Base-by-base conservation (phyloP, 2,888 invertebrate genomes). In the Strigamia crassipes region DNA sequence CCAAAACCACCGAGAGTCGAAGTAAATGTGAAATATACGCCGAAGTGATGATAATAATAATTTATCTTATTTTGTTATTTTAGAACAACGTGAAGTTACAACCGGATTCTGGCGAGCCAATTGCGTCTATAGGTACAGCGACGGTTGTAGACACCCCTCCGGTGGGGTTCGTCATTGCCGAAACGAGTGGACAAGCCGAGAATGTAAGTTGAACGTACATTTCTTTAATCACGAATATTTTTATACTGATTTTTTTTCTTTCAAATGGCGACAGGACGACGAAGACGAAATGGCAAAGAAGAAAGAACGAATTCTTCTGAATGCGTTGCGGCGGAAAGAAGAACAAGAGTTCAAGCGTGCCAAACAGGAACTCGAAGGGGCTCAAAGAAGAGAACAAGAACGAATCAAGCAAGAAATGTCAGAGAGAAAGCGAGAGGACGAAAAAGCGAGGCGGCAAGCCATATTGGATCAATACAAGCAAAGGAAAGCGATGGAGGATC, bases 381-480 rank as follows among this genome's bases (percentile, higher is more conserved):
- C 94, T 81, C 92, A 93, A 81, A 90, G 94, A 83, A 90, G 92
- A 80, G 94, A 94, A 86, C 90, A 92, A 79, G 94, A 95, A 85
- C 90, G 92, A 83, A 91, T 86, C 93, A 96, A 87, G 91, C 93
- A 87, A 91, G 94, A 89, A 89, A 91, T 86, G 85, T 87, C 86
- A 90, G 94, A 87, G 92, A 93, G 88, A 84, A 91, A 89, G 88
- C 91, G 89, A 88, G 93, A 94, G 86, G 96, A 97, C 86, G 97
- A 97, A 88, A 93, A 93, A 86, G 91, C 93, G n/a, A 90, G 96
- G 83, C 89, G 97, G 82, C 94, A 96, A 84, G 92, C 92, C 84
- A 98, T 98, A 87, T 91, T 97, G 85, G 96, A 96, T 87, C 95
- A 96, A 88, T 95, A 97, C 89, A 94, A 96, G 89, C 90, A 96